Evolutionary conservation across 2,113 vertebrate genomes (phyloP), one percentile per base, ranked within the genome.

Genomic region (Oxyruncus cristatus): DNA sequence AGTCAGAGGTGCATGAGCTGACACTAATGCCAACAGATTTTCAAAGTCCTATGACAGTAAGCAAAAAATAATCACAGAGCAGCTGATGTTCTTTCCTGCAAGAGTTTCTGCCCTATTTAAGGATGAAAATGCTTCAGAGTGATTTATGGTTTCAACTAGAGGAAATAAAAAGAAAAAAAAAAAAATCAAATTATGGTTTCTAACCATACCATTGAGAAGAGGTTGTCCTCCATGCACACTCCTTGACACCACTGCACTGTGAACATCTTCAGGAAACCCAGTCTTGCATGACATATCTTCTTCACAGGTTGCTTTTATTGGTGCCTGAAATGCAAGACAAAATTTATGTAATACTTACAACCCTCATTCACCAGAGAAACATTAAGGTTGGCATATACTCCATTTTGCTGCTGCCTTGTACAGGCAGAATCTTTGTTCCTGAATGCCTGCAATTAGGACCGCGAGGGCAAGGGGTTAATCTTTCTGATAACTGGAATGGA

Each of bases 261-360:
- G 99, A 91, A 98, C 98, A 89, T 99, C 99, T 98, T 99, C 98
- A 96, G 99, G 98, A 98, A 99, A 99, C 97, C 99, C 99, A 95
- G 98, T 98, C 97, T 97, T 99, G 98, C 99, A 99, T 96, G 98
- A 98, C 83, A 97, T 95, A 93, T 98, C 97, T 97, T 98, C 97
- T 97, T 98, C 99, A 97, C 98, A 98, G 96, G 98, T 98, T 97
- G 98, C 98, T 97, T 99, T 98, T 95, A 98, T 98, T 49, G 98
- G 98, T 85, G 98, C 98, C 99, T 99, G 98, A 95, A 98, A 98
- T 79, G 96, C 50, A 97, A 97, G 96, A 96, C 35, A 93, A 97
- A 97, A 98, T 86, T 63, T 95, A 87, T 95, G 87, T 95, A 70
- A 96, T 96, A 95, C 85, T 79, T 33, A 12, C 91, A 96, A 92